Evolutionary conservation across 2,888 invertebrate species (phyloP), one percentile per base, ranked within the genome.

Genomic region (Luffia ferchaultella): DNA sequence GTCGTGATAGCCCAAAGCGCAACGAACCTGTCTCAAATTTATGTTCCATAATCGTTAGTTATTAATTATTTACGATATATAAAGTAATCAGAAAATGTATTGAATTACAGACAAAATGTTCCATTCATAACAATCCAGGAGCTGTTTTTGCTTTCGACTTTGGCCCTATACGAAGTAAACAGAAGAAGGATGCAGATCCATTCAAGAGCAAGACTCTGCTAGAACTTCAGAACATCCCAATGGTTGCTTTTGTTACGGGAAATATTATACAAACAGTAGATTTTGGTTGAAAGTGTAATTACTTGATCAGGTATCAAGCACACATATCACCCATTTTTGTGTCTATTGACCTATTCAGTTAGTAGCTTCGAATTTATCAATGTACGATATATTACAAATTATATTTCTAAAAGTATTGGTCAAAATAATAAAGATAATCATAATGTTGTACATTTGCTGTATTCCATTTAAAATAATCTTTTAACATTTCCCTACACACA

Each of bases 61-160:
- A n/a, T n/a, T n/a, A n/a, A n/a, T n/a, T n/a, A n/a, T n/a, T n/a
- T n/a, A n/a, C n/a, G n/a, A n/a, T n/a, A n/a, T n/a, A n/a, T n/a
- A n/a, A n/a, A n/a, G n/a, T n/a, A n/a, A n/a, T n/a, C n/a, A n/a
- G n/a, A n/a, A n/a, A n/a, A n/a, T n/a, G n/a, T n/a, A n/a, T n/a
- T 30, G 3, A 30, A 52, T 73, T 72, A 51, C 71, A 89, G 89
- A 87, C 87, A 1, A 68, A 85, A 53, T 86, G 86, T 52, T 68
- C 74, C 16, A 76, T 89, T 51, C 70, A 76, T 57, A 85, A 86
- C 55, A 74, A 89, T 50, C 80, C 82, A 2, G 84, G 85, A 17
- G 86, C 83, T 15, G 79, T 89, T 49, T 88, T 87, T 62, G 71
- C 77, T 18, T 64, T 89, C 48, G 89, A 88, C 62, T 67, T 86